Base-by-base conservation (phyloP, 2,797 vertebrate genomes). In the Acipenser ruthenus region DNA sequence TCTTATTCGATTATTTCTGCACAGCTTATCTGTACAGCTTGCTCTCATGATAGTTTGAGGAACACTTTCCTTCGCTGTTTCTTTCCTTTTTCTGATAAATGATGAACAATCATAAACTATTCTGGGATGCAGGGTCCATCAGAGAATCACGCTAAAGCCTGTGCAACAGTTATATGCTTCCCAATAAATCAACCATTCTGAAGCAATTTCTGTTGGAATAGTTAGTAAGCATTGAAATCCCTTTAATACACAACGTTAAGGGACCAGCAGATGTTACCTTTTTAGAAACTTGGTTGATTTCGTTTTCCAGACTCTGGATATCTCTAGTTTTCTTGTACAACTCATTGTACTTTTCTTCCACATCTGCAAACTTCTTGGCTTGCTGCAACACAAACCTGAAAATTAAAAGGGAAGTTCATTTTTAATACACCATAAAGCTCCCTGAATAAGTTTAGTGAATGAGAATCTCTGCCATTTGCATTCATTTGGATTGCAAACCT, bases 361-460 rank as follows among this genome's bases (percentile, higher is more conserved):
- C 78, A 10, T 83, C 73, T 49, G 86, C 78, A 81, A 96, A 90
- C 74, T 83, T 89, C 69, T 82, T 79, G 0, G 93, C 92, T 71
- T 97, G 96, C 47, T 89, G 91, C 66, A 92, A 80, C 52, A 95
- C 81, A 72, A 88, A 67, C 93, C 96, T 98, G 75, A 63, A 86
- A 82, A 37, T 2, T 7, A 72, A 5, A 37, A 37, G 23, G 23
- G 23, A 37, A 37, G 23, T 3, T 4, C 23, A 37, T 37, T 37
- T 37, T 37, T 37, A 37, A 37, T 15, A 6, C 47, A 49, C 10
- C 11, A 10, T 66, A 10, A 13, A 11, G 11, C 55, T 58, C 11
- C 6, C 15, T 66, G 49, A 10, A 50, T 50, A 37, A 58, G 9
- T 56, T 8, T 10, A 2, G 8, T 23, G 58, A 49, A 48, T 49